Conservation (phyloP, 2,888 invertebrate species). For the Aporophyla nigra region DNA sequence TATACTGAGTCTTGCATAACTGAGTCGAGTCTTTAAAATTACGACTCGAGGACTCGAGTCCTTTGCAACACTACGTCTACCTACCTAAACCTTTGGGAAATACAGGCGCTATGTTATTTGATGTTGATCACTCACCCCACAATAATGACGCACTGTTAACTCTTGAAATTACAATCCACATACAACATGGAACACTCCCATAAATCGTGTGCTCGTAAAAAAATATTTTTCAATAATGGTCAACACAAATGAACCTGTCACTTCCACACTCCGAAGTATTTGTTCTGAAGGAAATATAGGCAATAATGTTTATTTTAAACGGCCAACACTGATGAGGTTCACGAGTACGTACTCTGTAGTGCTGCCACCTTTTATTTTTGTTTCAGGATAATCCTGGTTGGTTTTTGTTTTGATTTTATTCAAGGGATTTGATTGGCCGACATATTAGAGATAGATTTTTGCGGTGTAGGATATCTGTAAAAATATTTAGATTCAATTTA, state of each 20-base stretch:
- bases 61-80: no score
- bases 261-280: slow-evolving; percentile 46
- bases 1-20: no score
- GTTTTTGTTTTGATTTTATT: neutral
- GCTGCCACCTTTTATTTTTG: slow-evolving; percentile 20
- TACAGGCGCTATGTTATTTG: neutral
- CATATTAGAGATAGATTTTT: neutral
- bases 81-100: neutral
- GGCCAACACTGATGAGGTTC: slow-evolving; percentile 51
- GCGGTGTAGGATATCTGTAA: neutral
- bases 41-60: no score
- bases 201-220: slow-evolving; percentile 57
- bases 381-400: slow-evolving; percentile 14
- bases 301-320: slow-evolving; percentile 67
- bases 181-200: slow-evolving; percentile 18
- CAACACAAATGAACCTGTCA: slow-evolving; percentile 64
- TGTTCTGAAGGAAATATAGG: slow-evolving; percentile 66
- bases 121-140: slow-evolving; percentile 1
- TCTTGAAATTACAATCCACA: slow-evolving; percentile 39
- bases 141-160: slow-evolving; percentile 30
- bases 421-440: neutral
- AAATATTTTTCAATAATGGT: slow-evolving; percentile 51
- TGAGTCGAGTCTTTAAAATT: no score
- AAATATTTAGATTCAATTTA: neutral
- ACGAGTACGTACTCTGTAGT: slow-evolving; percentile 40